A percentile compares a stretch with the other conserved stretches of the same genome.
phyloP scores from a whole-genome alignment of 2,113 vertebrate genomes.

The Pterophyllum scalare region DNA sequence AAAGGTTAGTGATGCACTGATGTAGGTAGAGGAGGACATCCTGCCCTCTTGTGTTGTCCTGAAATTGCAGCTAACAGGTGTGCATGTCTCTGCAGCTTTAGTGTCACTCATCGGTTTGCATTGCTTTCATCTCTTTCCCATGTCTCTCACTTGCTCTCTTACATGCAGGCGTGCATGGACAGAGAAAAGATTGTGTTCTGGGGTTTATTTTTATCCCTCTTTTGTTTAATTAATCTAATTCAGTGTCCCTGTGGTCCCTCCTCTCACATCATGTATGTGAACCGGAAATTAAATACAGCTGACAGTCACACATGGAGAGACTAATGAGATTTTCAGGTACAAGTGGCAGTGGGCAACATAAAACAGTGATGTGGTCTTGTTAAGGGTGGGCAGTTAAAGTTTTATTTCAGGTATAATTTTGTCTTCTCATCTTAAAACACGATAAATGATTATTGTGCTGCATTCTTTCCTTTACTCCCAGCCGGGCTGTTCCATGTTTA shows the following conservation, averaged over 20 bases:
- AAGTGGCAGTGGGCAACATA: background rate
- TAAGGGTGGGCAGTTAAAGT: background rate
- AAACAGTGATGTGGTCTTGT: background rate
- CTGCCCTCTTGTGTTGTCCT: slow-evolving; percentile 6
- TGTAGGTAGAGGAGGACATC: slow-evolving; percentile 58
- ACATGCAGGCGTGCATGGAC: background rate
- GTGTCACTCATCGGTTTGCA: background rate
- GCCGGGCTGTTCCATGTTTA: background rate
- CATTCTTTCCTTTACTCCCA: too few species aligned
- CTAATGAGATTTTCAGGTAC: slow-evolving; percentile 14
- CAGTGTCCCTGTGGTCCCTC: background rate
- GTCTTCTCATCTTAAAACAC: background rate
- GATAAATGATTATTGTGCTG: too few species aligned
- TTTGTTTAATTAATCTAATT: slow-evolving; percentile 33
- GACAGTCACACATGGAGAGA: slow-evolving; percentile 22
- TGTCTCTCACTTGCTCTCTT: background rate
- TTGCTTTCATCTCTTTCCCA: background rate
- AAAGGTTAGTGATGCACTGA: slow-evolving; percentile 59
- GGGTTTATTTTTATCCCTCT: slow-evolving; percentile 3
- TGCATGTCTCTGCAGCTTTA: slow-evolving; percentile 17
- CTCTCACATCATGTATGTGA: slow-evolving; percentile 13
- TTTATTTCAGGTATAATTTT: background rate
- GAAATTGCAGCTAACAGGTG: slow-evolving; percentile 58
- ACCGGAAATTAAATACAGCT: slow-evolving; percentile 45
- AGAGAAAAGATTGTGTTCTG: background rate